Base-by-base conservation (phyloP, 2,797 vertebrate genomes). In the Lepus townsendii region DNA sequence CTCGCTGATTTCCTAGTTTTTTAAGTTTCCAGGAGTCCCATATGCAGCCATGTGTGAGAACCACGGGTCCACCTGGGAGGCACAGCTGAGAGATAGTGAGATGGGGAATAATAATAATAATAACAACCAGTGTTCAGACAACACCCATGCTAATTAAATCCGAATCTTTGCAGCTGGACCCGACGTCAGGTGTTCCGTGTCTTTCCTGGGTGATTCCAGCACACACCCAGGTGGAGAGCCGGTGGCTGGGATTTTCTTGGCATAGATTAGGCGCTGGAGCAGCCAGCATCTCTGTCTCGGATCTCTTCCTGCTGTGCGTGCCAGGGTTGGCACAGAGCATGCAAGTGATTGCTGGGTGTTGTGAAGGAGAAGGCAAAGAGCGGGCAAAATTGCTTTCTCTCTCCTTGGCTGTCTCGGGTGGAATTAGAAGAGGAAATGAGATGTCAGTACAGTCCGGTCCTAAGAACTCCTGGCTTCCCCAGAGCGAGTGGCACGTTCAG, bases 341-440 rank as follows among this genome's bases (percentile, higher is more conserved):
- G 4, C 35, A 63, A 4, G 57, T 26, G 52, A 30, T 35, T 26
- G 2, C 17, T 30, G 14, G 3, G 0, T 77, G 65, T 72, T 78
- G 4, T 17, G 60, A 68, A 13, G 10, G 2, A 76, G 27, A 62
- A 88, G 5, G 14, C 52, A 54, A 78, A 63, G 6, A 42, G 76
- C 71, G 35, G 68, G 32, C 22, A 24, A 30, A 0, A 38, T 19
- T 52, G 60, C n/a, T 83, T 80, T 90, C 72, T 63, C 86, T 68
- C 13, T 54, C 24, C 35, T 35, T 62, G 47, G 57, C 78, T 73
- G 8, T 69, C n/a, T 10, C 11, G 65, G n/a, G 5, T 63, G 47
- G 84, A 75, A 20, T 57, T 32, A 10, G 63, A 63, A 94, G 80
- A 96, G 94, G 94, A 97, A 97, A 85, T 85, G 94, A 95, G 95